Evolutionary conservation across 2,113 vertebrate species (phyloP), one percentile per base, ranked within the genome.

Genomic region (Falco punctatus): DNA sequence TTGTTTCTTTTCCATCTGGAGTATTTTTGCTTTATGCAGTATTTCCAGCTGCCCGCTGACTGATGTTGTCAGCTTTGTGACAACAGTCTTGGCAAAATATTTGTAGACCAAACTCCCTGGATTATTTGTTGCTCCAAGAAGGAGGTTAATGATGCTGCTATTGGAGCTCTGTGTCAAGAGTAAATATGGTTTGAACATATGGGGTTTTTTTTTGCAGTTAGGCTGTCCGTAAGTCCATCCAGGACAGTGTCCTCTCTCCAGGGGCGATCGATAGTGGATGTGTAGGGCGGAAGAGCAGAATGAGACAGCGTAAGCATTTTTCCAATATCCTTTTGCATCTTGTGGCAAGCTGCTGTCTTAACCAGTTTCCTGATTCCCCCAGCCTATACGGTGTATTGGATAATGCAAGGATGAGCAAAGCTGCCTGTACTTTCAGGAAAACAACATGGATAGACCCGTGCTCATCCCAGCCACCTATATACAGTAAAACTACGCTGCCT

Each of bases 31-130:
- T 58, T 72, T 52, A 52, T 13, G 15, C 13, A 3, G 52, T 58
- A n/a, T 67, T 91, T 69, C 85, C 96, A 95, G 70, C 70, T 9
- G 3, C 74, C 55, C 1, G 4, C 65, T 89, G 87, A 82, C 85
- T 90, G 93, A 85, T 82, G 78, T 61, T 94, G 93, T 96, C 95
- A 95, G 70, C 87, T 93, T 87, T 70, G 32, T 42, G 81, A 88
- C 94, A 95, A 71, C 84, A 85, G 58, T 17, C 92, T 83, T 88
- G 86, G 94, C 88, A 92, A 94, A 90, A 92, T 78, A 93, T 86
- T 90, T 93, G 92, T 80, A 88, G 86, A 73, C 64, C 72, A 49
- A 88, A 90, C 28, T 90, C 88, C 57, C 75, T 67, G 72, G 80
- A 67, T 90, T 55, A 83, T 93, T 90, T 24, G 12, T 38, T 66